Base-by-base conservation (phyloP, 2,888 invertebrate genomes). In the Tridacna crocea region DNA sequence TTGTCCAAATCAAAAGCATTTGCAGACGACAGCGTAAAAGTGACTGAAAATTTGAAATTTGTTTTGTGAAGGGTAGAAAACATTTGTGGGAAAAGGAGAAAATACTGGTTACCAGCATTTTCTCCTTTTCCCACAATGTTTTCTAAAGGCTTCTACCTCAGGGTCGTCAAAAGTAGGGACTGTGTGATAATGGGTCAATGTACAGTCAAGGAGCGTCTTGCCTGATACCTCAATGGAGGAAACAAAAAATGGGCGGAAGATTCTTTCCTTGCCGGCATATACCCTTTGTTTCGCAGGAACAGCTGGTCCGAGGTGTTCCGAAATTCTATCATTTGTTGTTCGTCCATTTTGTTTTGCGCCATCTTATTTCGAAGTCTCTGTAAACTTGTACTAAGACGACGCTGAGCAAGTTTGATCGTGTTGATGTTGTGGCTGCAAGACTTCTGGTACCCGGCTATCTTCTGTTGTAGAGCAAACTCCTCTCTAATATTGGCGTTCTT, bases 401-500 rank as follows among this genome's bases (percentile, higher is more conserved):
- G 61, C 63, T 80, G 83, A 1, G 77, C 83, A 2, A 66, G 55
- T 60, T 78, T 80, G 26, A 83, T 78, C 3, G 26, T 78, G 60
- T 61, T 80, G 24, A 83, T 72, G 36, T 61, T 83, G 17, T 80
- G 66, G 24, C 36, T 60, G 66, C 83, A 80, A 6, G 65, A 68
- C 22, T 48, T 55, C 46, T 75, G 51, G 75, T 75, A 83, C 8
- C 83, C 80, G 22, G 72, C 66, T 13, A 83, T 73, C 19, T 72
- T 74, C 61, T 80, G 80, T 36, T 75, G 75, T 22, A 83, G 60
- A 10, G 83, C 83, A 26, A 75, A 75, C 55, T 80, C 83, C 48
- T 83, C 83, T 22, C 83, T 70, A 17, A 80, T 78, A 61, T 83
- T 83, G 27, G 83, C 83, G 60, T 80, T 77, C 27, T 77, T 77